A percentile compares a stretch with the other conserved stretches of the same genome.
Evolutionary conservation across 2,797 vertebrate species (phyloP).

Genomic region (Schizothorax lantsangensis): DNA sequence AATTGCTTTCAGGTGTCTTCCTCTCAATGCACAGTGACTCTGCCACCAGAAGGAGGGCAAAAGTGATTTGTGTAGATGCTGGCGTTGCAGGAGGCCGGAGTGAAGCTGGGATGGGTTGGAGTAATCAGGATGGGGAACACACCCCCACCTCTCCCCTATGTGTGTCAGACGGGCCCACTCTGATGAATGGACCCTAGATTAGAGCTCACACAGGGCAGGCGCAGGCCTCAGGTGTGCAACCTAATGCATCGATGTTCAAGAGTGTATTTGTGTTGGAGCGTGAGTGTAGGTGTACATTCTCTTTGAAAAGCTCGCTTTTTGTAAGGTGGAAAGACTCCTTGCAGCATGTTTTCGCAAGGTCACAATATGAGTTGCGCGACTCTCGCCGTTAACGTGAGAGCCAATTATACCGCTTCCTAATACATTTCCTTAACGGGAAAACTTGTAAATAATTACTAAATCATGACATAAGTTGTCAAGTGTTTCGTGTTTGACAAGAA

Average conservation of each 20-base stretch:
- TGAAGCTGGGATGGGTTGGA: slow-evolving; percentile 76
- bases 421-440: neutral
- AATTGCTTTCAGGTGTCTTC: slow-evolving; percentile 85
- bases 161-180: slow-evolving; percentile 67
- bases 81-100: slow-evolving; percentile 61
- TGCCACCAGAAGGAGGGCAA: slow-evolving; percentile 85
- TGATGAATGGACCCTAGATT: slow-evolving; percentile 90
- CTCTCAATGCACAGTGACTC: slow-evolving; percentile 70
- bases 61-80: slow-evolving; percentile 89
- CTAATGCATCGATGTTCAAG: slow-evolving; percentile 75
- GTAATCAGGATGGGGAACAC: slow-evolving; percentile 88
- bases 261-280: slow-evolving; percentile 31
- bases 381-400: neutral
- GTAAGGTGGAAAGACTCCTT: slow-evolving; percentile 9
- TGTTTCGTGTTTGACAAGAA: neutral
- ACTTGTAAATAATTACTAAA: slow-evolving; percentile 4
- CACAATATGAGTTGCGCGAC: neutral
- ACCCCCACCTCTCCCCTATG: slow-evolving; percentile 51
- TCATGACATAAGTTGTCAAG: slow-evolving; percentile 13
- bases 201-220: slow-evolving; percentile 80
- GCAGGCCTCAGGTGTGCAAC: slow-evolving; percentile 89
- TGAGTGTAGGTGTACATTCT: slow-evolving; percentile 31
- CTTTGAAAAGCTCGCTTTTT: slow-evolving; percentile 16
- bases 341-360: slow-evolving; percentile 13
- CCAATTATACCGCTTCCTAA: neutral